These are phyloP conservation scores for Toxostoma redivivum DNA, from an alignment of 2,113 vertebrate species.

Conservation along the genomic window DNA sequence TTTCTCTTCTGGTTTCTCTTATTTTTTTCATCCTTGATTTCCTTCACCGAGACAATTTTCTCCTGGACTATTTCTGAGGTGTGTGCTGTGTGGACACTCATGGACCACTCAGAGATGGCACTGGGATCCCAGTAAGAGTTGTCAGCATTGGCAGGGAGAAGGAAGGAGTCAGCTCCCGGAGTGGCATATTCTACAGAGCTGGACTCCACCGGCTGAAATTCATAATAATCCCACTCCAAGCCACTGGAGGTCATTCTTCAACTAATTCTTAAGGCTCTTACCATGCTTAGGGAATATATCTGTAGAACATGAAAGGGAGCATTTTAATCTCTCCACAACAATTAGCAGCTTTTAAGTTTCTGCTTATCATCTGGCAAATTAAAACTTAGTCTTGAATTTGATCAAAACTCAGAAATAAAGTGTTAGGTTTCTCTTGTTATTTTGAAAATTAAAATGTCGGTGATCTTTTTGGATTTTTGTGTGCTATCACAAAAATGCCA, in stretches of 20 bases:
- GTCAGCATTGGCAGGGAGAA: conserved; percentile 60
- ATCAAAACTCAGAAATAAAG: not conserved
- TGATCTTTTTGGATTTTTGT: not conserved
- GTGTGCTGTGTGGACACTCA: conserved; percentile 73
- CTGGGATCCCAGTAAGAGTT: conserved; percentile 65
- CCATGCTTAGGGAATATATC: conserved; percentile 50
- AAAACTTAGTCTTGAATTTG: not conserved
- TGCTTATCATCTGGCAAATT: not conserved
- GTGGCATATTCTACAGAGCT: conserved; percentile 73
- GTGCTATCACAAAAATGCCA: not conserved
- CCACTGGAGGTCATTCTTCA: conserved; percentile 86
- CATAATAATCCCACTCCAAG: conserved; percentile 86
- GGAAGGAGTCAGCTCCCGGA: conserved; percentile 63
- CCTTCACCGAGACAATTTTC: conserved; percentile 66
- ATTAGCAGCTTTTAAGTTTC: not conserved
- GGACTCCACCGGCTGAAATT: conserved; percentile 76
- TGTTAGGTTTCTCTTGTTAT: not conserved
- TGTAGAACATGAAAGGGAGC: conserved; percentile 72
- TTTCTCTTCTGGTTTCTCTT: conserved; percentile 79
- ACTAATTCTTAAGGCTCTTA: conserved; percentile 68
- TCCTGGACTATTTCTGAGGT: conserved; percentile 75
- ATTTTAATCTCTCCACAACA: conserved; percentile 53
- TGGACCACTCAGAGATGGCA: conserved; percentile 79
- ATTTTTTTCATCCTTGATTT: conserved; percentile 74
- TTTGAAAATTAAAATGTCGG: not conserved